Conservation (phyloP, 1,140 invertebrate genomes). For the Caenorhabditis briggsae region DNA sequence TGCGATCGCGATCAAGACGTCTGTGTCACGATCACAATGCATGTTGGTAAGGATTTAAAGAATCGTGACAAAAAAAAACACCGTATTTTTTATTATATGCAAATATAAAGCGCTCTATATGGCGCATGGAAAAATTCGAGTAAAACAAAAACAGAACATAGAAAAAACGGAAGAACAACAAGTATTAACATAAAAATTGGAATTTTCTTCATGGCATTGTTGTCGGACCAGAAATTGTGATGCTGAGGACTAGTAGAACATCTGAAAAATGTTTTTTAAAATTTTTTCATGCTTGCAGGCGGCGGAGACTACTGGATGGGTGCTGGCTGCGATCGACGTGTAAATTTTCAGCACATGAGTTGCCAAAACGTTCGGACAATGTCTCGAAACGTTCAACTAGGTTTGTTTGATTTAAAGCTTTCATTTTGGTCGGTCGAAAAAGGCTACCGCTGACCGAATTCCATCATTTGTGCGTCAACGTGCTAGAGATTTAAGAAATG, state of each 20-base stretch:
- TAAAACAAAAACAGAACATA: constrained; percentile 24
- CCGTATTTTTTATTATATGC: constrained; percentile 36
- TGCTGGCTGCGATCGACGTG: constrained; percentile 63
- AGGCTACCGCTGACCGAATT: too few species aligned
- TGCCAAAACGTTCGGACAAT: constrained; percentile 66
- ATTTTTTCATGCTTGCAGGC: too few species aligned
- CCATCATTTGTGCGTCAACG: too few species aligned
- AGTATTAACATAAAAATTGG: constrained; percentile 54
- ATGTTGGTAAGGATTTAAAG: constrained; percentile 56
- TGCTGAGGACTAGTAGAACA: constrained; percentile 21
- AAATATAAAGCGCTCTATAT: not conserved
- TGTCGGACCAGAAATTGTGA: not conserved
- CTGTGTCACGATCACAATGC: constrained; percentile 68
- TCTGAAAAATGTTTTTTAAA: too few species aligned
- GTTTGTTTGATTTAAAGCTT: not conserved
- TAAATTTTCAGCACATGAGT: constrained; percentile 62
- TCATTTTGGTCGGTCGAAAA: too few species aligned
- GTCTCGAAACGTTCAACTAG: constrained; percentile 63
- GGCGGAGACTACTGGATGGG: constrained; percentile 66
- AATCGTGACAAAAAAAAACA: not conserved
- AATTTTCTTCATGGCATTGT: constrained; percentile 1
- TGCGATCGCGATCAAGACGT: constrained; percentile 67
- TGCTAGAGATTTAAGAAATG: too few species aligned
- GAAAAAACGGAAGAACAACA: not conserved
- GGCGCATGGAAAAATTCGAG: constrained; percentile 1